Base-by-base conservation (phyloP, 2,113 vertebrate species). In the Laticauda colubrina region DNA sequence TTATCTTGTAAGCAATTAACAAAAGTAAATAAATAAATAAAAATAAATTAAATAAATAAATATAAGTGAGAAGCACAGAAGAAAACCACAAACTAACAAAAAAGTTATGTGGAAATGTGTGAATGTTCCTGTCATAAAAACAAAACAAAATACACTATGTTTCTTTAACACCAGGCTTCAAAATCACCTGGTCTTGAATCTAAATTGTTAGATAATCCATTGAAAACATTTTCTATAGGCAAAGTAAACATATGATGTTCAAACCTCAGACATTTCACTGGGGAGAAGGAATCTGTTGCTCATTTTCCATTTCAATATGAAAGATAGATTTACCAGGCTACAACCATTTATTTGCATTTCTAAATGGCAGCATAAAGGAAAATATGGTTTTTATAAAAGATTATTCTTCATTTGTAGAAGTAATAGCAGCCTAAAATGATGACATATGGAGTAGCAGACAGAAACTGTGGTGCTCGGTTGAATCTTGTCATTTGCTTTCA, bases 391-490 rank as follows among this genome's bases (percentile, higher is more conserved):
- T 94, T 93, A 91, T 0, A 20, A 95, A 95, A 94, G 69, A 93
- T 94, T 93, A 92, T 85, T 91, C 90, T 94, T 95, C 93, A 91
- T 95, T 95, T 89, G 5, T 89, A 1, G 3, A 94, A 94, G 94
- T 53, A 87, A 92, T 93, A 64, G 95, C 64, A 91, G 94, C 93
- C 91, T 96, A 94, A 97, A 96, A 96, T 1, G 87, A 92, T 95
- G 95, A 96, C 94, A 95, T 95, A 96, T 95, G 93, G 94, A 93
- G 89, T 92, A 94, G 57, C 61, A 93, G 93, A 96, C 92, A 89
- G 94, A 45, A 90, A 39, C 7, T 0, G 95, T 95, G 95, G 93
- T 94, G 90, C 88, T 92, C 85, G 89, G 93, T 92, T 5, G 43
- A 45, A 86, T 92, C 45, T 2, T 24, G 91, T 95, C 95, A 61